A percentile compares a stretch with the other conserved stretches of the same genome.
Conservation (phyloP, 2,113 vertebrate genomes). For the Phainopepla nitens region DNA sequence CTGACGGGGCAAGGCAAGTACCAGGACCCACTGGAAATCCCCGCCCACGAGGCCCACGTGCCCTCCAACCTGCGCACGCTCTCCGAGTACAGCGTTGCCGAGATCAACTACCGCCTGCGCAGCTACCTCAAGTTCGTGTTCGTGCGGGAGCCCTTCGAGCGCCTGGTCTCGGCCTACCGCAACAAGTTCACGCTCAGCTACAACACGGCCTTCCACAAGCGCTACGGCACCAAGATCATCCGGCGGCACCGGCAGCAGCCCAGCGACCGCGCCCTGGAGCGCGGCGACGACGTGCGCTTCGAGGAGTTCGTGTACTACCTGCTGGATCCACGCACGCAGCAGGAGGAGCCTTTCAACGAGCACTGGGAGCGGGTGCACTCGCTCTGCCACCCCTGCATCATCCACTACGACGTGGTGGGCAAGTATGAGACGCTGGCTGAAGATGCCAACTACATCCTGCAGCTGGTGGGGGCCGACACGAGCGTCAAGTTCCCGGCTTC, state of each 20-base stretch:
- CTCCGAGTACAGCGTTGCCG: constrained; percentile 80
- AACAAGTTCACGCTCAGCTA: constrained; percentile 91
- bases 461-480: constrained; percentile 76
- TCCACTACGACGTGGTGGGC: constrained; percentile 92
- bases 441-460: constrained; percentile 88
- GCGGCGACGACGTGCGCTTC: constrained; percentile 87
- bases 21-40: constrained; percentile 80
- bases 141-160: constrained; percentile 91
- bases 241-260: constrained; percentile 81
- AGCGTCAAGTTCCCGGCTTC: constrained; percentile 81
- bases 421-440: constrained; percentile 94
- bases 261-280: constrained; percentile 74
- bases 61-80: constrained; percentile 82
- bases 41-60: constrained; percentile 85
- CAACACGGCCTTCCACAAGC: constrained; percentile 90
- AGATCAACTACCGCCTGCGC: constrained; percentile 89
- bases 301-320: constrained; percentile 93
- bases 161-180: constrained; percentile 91
- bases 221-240: constrained; percentile 89
- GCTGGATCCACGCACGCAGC: constrained; percentile 85
- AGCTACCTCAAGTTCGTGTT: constrained; percentile 93
- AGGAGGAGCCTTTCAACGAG: constrained; percentile 90
- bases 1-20: constrained; percentile 78
- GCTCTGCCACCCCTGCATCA: constrained; percentile 91
- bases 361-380: constrained; percentile 94